Conservation (phyloP, 2,888 invertebrate species). For the Meloe dianella region DNA sequence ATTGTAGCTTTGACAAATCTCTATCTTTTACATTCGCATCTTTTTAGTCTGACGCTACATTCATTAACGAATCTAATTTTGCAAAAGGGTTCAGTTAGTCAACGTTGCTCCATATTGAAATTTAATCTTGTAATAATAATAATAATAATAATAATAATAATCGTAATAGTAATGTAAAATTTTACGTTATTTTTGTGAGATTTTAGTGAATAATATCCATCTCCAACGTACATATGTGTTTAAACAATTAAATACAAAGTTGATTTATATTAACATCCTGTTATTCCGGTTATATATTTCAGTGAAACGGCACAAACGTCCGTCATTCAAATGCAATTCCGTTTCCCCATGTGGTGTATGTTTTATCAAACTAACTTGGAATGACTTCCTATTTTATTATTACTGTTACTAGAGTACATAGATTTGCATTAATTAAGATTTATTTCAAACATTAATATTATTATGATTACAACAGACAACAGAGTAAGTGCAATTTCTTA, state of each 20-base stretch:
- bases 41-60: neutral
- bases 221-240: conserved; percentile 1
- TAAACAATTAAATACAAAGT: conserved; percentile 13
- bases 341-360: conserved; percentile 7
- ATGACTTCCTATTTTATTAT: conserved; percentile 15
- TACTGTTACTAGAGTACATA: neutral
- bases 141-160: neutral
- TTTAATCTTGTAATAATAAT: neutral
- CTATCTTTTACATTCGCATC: neutral
- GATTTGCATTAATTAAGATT: conserved; percentile 9
- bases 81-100: neutral
- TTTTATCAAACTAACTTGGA: conserved; percentile 12
- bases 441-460: neutral
- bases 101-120: neutral
- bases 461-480: neutral
- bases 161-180: neutral
- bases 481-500: neutral
- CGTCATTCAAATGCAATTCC: conserved; percentile 17
- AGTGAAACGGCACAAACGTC: conserved; percentile 7
- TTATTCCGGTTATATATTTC: conserved; percentile 11
- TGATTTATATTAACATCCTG: conserved; percentile 11
- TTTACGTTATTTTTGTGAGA: neutral
- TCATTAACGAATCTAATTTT: conserved; percentile 6
- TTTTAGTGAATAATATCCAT: neutral
- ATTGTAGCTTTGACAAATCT: neutral